Evolutionary conservation across 2,113 vertebrate species (phyloP), one percentile per base, ranked within the genome.

Genomic region (Passer montanus): DNA sequence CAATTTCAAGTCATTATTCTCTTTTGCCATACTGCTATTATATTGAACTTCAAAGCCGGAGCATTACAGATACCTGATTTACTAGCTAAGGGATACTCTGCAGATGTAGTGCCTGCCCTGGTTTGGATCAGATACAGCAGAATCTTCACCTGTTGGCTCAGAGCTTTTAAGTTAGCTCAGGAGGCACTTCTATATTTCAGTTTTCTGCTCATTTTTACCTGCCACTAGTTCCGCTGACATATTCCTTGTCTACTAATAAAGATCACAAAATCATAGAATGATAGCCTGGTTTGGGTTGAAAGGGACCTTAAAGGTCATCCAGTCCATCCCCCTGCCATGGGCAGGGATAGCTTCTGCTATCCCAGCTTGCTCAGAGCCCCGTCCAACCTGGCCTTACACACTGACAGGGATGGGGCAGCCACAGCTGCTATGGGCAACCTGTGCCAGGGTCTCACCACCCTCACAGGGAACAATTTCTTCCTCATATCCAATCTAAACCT

Each of bases 401-500:
- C 13, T 75, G 0, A 30, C 39, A 47, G 53, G 52, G 33, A 67
- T 59, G 60, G 39, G 16, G 24, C n/a, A 59, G 52, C 19, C 69
- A 60, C 69, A 67, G 60, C 87, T 60, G 0, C 68, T 60, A 46
- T 75, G 62, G n/a, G 5, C 4, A 82, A 0, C 46, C 39, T 89
- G 46, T 47, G 46, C 53, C 62, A 68, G 53, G 28, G 62, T 20
- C 53, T 67, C 23, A 0, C 0, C 53, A 39, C 10, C 24, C 46
- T 75, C 46, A n/a, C 23, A 46, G 60, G 46, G 13, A 31, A 26
- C 0, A 22, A 53, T 68, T 68, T 8, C n/a, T 35, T 13, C 41
- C 39, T 0, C 0, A 35, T 49, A 43, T 3, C 17, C n/a, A 2
- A 27, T 41, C n/a, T 15, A 47, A 53, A 0, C 9, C 20, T 22